Conservation (phyloP, 2,888 invertebrate genomes). For the Phrixothrix hirtus region DNA sequence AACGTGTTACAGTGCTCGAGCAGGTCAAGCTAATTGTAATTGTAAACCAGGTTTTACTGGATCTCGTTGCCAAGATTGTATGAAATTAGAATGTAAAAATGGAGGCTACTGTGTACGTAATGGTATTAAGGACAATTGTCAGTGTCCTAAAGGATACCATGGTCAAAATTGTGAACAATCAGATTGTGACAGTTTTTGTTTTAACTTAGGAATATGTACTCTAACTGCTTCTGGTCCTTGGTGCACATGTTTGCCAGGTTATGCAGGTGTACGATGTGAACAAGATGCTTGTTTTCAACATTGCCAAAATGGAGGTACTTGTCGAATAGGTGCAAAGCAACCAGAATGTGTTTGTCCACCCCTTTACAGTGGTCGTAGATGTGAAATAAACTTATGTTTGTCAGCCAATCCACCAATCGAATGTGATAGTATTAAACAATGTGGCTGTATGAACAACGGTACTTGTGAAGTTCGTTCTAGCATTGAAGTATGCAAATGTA, state of each 20-base stretch:
- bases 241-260: slow-evolving; percentile 57
- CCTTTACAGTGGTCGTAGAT: slow-evolving; percentile 56
- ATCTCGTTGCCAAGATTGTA: slow-evolving; percentile 63
- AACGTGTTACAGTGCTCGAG: slow-evolving; percentile 55
- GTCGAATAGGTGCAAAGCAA: slow-evolving; percentile 51
- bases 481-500: slow-evolving; percentile 61
- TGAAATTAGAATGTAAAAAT: slow-evolving; percentile 63
- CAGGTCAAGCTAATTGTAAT: slow-evolving; percentile 52
- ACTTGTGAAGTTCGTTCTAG: slow-evolving; percentile 51
- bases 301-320: slow-evolving; percentile 64
- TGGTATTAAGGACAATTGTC: slow-evolving; percentile 57
- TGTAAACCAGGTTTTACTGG: slow-evolving; percentile 62
- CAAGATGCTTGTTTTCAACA: slow-evolving; percentile 61
- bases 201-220: slow-evolving; percentile 44
- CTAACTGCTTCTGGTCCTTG: slow-evolving; percentile 37
- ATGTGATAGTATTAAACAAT: slow-evolving; percentile 19
- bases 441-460: slow-evolving; percentile 43
- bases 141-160: slow-evolving; percentile 61
- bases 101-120: slow-evolving; percentile 61
- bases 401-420: slow-evolving; percentile 45
- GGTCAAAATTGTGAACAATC: slow-evolving; percentile 59
- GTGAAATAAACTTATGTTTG: slow-evolving; percentile 61
- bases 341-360: slow-evolving; percentile 57
- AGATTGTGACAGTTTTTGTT: slow-evolving; percentile 43
- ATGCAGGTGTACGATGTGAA: slow-evolving; percentile 64